These are phyloP conservation scores for Parnassius apollo DNA, from an alignment of 2,888 invertebrate genomes.

Conservation along the genomic window DNA sequence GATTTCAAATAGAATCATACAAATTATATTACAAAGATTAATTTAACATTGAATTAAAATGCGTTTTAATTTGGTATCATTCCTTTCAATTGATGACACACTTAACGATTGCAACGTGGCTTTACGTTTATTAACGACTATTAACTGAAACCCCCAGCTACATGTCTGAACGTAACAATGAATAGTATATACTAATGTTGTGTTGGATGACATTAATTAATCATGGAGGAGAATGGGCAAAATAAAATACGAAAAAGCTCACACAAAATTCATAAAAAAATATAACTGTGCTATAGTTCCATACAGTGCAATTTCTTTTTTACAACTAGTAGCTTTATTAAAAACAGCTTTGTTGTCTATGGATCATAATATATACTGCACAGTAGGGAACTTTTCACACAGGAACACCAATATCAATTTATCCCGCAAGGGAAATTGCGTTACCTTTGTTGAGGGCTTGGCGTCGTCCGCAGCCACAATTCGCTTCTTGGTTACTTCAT, in stretches of 20 bases:
- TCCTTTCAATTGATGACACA: no score
- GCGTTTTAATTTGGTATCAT: no score
- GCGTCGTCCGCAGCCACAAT: slow-evolving; percentile 62
- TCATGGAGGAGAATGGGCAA: slow-evolving; percentile 33
- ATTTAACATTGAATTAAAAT: no score
- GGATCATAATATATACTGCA: not conserved
- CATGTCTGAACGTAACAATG: not conserved
- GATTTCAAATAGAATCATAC: no score
- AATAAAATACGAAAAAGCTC: slow-evolving; percentile 56
- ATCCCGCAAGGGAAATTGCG: not conserved
- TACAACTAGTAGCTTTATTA: no score
- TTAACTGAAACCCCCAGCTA: not conserved
- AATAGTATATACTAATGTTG: slow-evolving; percentile 10
- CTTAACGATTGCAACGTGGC: no score
- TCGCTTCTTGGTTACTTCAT: slow-evolving; percentile 66
- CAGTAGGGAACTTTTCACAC: slow-evolving; percentile 20
- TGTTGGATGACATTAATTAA: slow-evolving; percentile 19
- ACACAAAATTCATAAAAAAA: slow-evolving; percentile 37
- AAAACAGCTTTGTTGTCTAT: no score
- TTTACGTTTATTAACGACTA: no score
- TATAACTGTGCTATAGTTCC: slow-evolving; percentile 1
- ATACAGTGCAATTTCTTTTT: not conserved
- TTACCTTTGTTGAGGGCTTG: slow-evolving; percentile 65
- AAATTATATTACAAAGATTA: no score
- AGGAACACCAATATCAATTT: slow-evolving; percentile 8